Evolutionary conservation across 1,140 invertebrate species (phyloP), one percentile per base, ranked within the genome.

Genomic region (Zaprionus kolodkinae): DNA sequence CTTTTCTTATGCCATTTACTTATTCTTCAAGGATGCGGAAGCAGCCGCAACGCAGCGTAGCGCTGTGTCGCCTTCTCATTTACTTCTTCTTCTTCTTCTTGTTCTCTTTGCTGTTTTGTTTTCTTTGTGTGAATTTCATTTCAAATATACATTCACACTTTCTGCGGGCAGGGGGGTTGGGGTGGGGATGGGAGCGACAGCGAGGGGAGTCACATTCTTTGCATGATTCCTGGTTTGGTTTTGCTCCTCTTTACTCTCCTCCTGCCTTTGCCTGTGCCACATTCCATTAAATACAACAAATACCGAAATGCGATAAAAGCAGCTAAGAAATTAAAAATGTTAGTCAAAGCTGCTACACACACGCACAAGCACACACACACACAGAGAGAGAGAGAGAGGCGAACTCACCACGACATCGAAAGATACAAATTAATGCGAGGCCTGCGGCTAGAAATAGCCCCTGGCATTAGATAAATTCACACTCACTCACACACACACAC

Each of bases 211-310:
- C 40, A 21, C 64, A 85, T 85, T 85, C 75, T 55, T 86, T 70
- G 75, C 62, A 69, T 76, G 67, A 48, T 76, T 81, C 57, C 68
- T 1, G 55, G 56, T 63, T 63, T 63, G 78, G 67, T 50, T 76
- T 71, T 74, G 50, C 56, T 71, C 56, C 36, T 45, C 40, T 38
- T 27, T 52, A 50, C 43, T 62, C 45, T 27, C 21, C 50, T 70
- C 3, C 3, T 30, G 17, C 17, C 45, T 60, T 48, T n/a, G 25
- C 45, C 27, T 6, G 27, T 67, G 67, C 48, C 78, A 68, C 82
- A 86, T 85, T 86, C 75, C 82, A 78, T 79, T 70, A 65, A 73
- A 81, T 85, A 75, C 36, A 81, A 85, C 76, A 78, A 85, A 85
- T 85, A 68, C 81, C 52, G 61, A 86, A 86, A 78, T 86, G 68